These are phyloP conservation scores for Drosophila emarginata DNA, from an alignment of 2,888 invertebrate genomes.

Conservation along the genomic window DNA sequence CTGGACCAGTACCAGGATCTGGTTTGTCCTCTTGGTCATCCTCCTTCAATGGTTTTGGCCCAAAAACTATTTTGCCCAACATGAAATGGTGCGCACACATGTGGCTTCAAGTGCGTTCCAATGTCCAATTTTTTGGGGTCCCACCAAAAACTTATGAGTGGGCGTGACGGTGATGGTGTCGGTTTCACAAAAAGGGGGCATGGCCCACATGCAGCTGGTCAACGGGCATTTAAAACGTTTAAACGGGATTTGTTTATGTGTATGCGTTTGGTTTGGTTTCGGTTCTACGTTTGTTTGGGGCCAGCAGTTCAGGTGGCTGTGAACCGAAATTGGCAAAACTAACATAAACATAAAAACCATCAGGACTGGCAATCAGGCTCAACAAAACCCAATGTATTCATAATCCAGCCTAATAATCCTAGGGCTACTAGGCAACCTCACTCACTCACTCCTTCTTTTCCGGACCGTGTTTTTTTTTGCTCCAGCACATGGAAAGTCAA, in stretches of 20 bases:
- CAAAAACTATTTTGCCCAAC: conserved; percentile 69
- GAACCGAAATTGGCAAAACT: conserved; percentile 59
- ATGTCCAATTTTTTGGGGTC: conserved; percentile 53
- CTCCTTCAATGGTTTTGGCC: conserved; percentile 40
- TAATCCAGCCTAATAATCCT: conserved; percentile 73
- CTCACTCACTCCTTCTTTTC: background rate
- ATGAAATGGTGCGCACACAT: conserved; percentile 73
- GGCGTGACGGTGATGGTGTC: conserved; percentile 10
- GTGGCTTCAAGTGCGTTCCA: conserved; percentile 68
- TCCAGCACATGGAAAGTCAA: background rate
- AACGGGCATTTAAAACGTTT: conserved; percentile 72
- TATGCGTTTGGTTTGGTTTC: conserved; percentile 24
- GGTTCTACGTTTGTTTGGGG: background rate
- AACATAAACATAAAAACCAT: conserved; percentile 72
- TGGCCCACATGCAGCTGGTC: conserved; percentile 61
- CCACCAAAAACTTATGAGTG: conserved; percentile 61
- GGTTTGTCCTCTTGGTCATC: conserved; percentile 15
- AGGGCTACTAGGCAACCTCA: conserved; percentile 17
- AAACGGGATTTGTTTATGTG: conserved; percentile 72
- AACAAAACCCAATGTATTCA: conserved; percentile 56
- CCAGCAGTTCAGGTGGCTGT: conserved; percentile 38
- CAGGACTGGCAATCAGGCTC: conserved; percentile 50
- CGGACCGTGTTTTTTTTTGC: background rate
- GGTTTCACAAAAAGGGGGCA: conserved; percentile 17
- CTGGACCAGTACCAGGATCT: conserved; percentile 20